Percentiles rank a stretch among this genome's conserved stretches.
Evolutionary conservation across 1,140 invertebrate genomes (phyloP).

Genomic region (Zaprionus camerounensis): DNA sequence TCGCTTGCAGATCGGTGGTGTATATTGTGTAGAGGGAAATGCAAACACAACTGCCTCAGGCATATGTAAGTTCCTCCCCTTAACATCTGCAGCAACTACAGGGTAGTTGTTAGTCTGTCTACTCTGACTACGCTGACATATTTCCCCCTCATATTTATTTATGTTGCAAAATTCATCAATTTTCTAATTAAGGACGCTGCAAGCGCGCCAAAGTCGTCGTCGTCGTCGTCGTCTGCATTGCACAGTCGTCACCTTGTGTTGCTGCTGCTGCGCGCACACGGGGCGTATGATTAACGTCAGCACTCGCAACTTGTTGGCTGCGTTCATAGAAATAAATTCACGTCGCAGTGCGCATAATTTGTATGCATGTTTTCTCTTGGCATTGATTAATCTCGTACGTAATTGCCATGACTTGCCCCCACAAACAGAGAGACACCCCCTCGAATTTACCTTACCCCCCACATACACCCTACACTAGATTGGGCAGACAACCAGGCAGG

Average conservation of each 20-base stretch:
- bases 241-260: constrained; percentile 53
- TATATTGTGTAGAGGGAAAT: not conserved
- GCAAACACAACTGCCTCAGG: not conserved
- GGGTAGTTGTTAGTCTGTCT: not conserved
- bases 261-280: constrained; percentile 43
- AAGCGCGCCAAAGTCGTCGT: constrained; percentile 63
- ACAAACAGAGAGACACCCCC: not conserved
- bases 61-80: not conserved
- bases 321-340: constrained; percentile 70
- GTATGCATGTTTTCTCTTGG: constrained; percentile 72
- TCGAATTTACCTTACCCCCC: no score
- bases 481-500: no score
- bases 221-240: constrained; percentile 64
- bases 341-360: constrained; percentile 76
- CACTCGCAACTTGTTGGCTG: constrained; percentile 73
- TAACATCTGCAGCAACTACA: not conserved
- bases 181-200: constrained; percentile 78
- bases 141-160: constrained; percentile 52
- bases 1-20: not conserved
- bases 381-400: constrained; percentile 79
- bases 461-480: no score
- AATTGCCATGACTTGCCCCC: constrained; percentile 44
- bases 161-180: constrained; percentile 65
- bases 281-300: constrained; percentile 80
- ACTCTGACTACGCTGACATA: not conserved